Base-by-base conservation (phyloP, 2,113 vertebrate genomes). In the Cinclus mexicanus region DNA sequence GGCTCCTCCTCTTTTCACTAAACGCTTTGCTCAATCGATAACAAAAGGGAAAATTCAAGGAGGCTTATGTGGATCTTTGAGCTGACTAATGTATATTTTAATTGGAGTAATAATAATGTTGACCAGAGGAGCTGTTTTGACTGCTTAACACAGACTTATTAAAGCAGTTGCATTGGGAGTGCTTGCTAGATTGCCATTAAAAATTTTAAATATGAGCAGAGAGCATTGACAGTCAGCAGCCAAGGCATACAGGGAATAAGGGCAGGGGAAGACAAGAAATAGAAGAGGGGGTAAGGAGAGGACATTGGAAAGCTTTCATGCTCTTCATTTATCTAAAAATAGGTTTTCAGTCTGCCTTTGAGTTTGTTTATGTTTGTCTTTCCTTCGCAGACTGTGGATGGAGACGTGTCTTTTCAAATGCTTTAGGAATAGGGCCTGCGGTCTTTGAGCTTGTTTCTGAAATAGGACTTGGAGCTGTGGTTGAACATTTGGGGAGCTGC, bases 291-390 rank as follows among this genome's bases (percentile, higher is more conserved):
- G 14, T 82, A 78, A 84, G 72, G 61, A 64, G 72, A 91, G 71
- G 72, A 75, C 25, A 16, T 12, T 83, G 72, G 83, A 83, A 76
- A 92, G 72, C 52, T 78, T 91, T 93, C 1, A 2, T 83, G 42
- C 25, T 85, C 49, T 93, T 96, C 71, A 78, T 92, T 96, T 87
- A 69, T 83, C 87, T 88, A 92, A 95, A 96, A 95, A 92, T 84
- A 92, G 69, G 28, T 41, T 93, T 77, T 74, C 52, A 35, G 59
- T 41, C 76, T 86, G 71, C 63, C 33, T 59, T 77, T 23, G 59
- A 59, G 81, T 87, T 91, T 94, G 84, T 95, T 94, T 95, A 57
- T 95, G 50, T 95, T 94, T 86, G 35, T 65, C 67, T 59, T 94
- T 92, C 10, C 1, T 94, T 72, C 61, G 44, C 56, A 83, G 71